Evolutionary conservation across 2,888 invertebrate species (phyloP), one percentile per base, ranked within the genome.

Genomic region (Odontocerum albicorne): DNA sequence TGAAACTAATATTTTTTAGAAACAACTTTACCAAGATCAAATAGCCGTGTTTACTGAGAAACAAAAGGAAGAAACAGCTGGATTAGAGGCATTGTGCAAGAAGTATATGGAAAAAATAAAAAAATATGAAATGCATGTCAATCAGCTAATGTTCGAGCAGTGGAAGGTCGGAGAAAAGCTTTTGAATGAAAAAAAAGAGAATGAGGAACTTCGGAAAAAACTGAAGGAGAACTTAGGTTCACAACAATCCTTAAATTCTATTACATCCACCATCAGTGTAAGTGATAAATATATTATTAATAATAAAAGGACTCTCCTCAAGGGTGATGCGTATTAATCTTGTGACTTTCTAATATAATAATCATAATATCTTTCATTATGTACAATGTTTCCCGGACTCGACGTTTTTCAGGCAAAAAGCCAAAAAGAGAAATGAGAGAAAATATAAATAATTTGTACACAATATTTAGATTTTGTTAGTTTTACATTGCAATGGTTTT

Each of bases 141-240:
- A 68, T 13, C 65, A 63, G 13, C 65, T 85, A 45, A 82, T 80
- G 6, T 72, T 77, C 1, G 82, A 84, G 63, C 68, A 82, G 55
- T 85, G 85, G 85, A 74, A 70, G 31, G 77, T 84, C 0, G 81
- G 83, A 0, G 84, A 85, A 66, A 82, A 81, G 66, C 75, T 81
- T 57, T 67, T 84, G 1, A 71, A 75, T 60, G 76, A 81, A 65
- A 78, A 77, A 43, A 80, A 82, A 55, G 80, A 83, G 60, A 80
- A 81, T 1, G 76, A 82, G 50, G 77, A 75, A 68, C 66, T 78
- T 45, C 63, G 73, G 15, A 70, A 72, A 61, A 70, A 73, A 39
- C 51, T 71, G 16, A 63, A 20, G 35, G 56, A 61, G 31, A 8
- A 32, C 6, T 35, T 13, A 12, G 51, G 52, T 8, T 61, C 61